phyloP scores from a whole-genome alignment of 2,888 invertebrate genomes.

The Myathropa florea region DNA sequence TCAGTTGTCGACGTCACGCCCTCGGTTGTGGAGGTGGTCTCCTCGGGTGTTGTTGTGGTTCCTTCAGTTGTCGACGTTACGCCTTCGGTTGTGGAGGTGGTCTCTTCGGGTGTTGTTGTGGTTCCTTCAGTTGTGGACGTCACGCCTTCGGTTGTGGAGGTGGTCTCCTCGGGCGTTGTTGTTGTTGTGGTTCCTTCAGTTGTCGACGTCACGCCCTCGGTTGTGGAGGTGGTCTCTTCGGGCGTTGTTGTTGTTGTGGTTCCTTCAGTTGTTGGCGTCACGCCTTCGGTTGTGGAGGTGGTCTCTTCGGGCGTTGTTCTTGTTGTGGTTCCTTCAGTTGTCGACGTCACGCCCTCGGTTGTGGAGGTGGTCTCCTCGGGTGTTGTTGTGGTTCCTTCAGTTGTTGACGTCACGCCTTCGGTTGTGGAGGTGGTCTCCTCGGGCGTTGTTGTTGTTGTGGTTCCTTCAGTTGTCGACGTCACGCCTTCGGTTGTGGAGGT shows the following conservation, averaged over 20 bases:
- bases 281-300: neutral
- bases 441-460: too few species aligned
- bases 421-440: too few species aligned
- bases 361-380: too few species aligned
- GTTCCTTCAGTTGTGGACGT: too few species aligned
- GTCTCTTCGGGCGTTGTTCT: neutral
- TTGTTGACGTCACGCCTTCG: too few species aligned
- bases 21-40: neutral
- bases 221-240: neutral
- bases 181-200: neutral
- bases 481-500: too few species aligned
- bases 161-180: neutral
- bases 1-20: neutral
- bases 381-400: too few species aligned
- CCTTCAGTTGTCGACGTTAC: neutral
- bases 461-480: too few species aligned
- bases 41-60: neutral
- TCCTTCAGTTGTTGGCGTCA: neutral
- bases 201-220: neutral
- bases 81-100: too few species aligned
- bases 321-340: neutral
- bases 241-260: neutral
- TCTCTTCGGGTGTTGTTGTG: neutral
- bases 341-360: too few species aligned
- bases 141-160: neutral